Evolutionary conservation across 37 sponge, comb jelly and placozoan genomes (phyloP), one percentile per base, ranked within the genome.

Genomic region (Bolinopsis microptera): DNA sequence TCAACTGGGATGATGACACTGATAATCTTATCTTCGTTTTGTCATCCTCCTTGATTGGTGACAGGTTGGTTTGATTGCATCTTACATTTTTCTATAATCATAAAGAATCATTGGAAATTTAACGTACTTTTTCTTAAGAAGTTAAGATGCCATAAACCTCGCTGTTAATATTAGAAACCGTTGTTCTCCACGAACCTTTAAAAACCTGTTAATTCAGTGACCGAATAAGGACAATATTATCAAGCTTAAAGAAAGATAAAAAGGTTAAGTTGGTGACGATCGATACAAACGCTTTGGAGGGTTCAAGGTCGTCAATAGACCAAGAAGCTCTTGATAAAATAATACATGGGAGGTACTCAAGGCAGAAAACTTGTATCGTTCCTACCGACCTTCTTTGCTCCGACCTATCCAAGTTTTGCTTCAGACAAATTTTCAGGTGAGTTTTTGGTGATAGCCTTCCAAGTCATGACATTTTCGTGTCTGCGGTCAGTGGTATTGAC

Each of bases 381-480:
- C 80, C 80, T 35, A 32, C 80, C 3, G 80, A 77, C 0, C 0
- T 77, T 0, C 36, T 77, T 1, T 77, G 35, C 1, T 77, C 33
- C 32, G 80, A 77, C 33, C 1, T 77, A 21, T 27, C 80, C 32
- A 16, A 32, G 21, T 77, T 35, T 36, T 77, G 80, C 33, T 77
- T 77, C 80, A 1, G 80, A 34, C 80, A 77, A 77, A 35, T 77
- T 28, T 77, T 77, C 80, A 77, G 36, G 80, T 77, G 13, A 22
- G 80, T 77, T 3, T 61, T 18, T 21, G 68, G 18, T 61, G 18
- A 61, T 61, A 9, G 18, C 16, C 68, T 61, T 61, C n/a, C n/a
- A n/a, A n/a, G n/a, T n/a, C n/a, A n/a, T n/a, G n/a, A n/a, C n/a
- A n/a, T n/a, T n/a, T n/a, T n/a, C n/a, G n/a, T n/a, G n/a, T n/a